These are phyloP conservation scores for Callosobruchus maculatus DNA, from an alignment of 2,888 invertebrate species.

Conservation along the genomic window DNA sequence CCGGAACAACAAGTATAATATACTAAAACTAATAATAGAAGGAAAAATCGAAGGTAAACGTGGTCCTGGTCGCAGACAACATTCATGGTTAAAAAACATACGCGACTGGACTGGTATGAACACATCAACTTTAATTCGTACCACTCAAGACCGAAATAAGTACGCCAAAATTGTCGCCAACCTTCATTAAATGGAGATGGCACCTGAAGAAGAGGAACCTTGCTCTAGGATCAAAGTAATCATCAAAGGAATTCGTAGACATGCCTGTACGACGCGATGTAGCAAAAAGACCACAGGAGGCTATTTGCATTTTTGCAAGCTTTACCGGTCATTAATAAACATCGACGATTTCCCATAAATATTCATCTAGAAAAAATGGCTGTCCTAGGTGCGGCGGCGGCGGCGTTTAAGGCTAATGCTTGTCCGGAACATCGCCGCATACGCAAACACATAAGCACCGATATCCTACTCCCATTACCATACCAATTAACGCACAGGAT, in stretches of 20 bases:
- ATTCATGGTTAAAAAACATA: no score
- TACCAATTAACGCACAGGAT: neutral
- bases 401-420: neutral
- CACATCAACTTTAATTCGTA: no score
- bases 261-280: neutral
- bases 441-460: neutral
- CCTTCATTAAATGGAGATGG: no score
- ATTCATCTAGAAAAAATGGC: neutral
- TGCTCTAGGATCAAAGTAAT: no score
- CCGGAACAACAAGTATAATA: no score
- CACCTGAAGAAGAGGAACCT: no score
- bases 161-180: no score
- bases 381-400: neutral
- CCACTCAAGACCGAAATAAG: no score
- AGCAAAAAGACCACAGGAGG: neutral
- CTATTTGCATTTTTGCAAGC: neutral
- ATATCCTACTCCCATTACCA: neutral
- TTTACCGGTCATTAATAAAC: neutral
- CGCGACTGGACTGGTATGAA: no score
- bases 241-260: neutral
- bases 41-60: no score
- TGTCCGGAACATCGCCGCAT: neutral
- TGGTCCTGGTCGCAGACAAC: no score
- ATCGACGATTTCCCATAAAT: neutral
- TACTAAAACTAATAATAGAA: no score